Conservation (phyloP, 2,797 vertebrate genomes). For the Salarias fasciatus region DNA sequence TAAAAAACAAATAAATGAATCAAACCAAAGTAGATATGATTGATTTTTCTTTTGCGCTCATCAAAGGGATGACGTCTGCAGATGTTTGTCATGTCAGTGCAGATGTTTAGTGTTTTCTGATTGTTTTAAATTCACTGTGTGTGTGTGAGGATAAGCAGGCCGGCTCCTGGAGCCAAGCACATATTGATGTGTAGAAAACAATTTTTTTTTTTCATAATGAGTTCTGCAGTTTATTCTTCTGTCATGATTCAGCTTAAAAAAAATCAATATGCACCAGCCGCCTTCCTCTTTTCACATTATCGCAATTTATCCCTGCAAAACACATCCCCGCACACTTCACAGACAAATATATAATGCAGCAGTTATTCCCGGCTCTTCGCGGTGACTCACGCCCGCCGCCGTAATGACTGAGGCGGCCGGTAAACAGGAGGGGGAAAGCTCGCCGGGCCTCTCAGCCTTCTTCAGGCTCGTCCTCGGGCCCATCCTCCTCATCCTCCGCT, state of each 20-base stretch:
- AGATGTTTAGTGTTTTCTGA: no score
- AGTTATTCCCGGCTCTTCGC: slow-evolving; percentile 27
- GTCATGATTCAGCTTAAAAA: slow-evolving; percentile 35
- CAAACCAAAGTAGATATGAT: no score
- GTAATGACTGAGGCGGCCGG: slow-evolving; percentile 41
- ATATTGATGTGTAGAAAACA: slow-evolving; percentile 26
- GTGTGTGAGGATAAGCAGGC: slow-evolving; percentile 5
- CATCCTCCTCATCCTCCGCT: no score
- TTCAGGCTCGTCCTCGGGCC: no score
- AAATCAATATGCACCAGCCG: slow-evolving; percentile 44
- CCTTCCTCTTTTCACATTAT: slow-evolving; percentile 32
- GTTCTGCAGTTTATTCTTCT: slow-evolving; percentile 33
- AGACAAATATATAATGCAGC: slow-evolving; percentile 43
- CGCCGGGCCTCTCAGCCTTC: slow-evolving; percentile 17
- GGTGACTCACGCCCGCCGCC: slow-evolving; percentile 52
- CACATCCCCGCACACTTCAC: slow-evolving; percentile 30
- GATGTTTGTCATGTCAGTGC: no score
- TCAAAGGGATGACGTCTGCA: no score
- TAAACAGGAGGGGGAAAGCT: slow-evolving; percentile 45
- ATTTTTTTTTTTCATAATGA: slow-evolving; percentile 40
- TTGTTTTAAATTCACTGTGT: slow-evolving; percentile 25
- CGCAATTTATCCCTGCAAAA: slow-evolving; percentile 45
- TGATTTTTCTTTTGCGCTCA: no score
- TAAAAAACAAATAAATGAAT: no score
- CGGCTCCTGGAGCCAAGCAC: slow-evolving; percentile 24